phyloP scores from a whole-genome alignment of 2,113 vertebrate genomes.

The Lucifuga dentata region DNA sequence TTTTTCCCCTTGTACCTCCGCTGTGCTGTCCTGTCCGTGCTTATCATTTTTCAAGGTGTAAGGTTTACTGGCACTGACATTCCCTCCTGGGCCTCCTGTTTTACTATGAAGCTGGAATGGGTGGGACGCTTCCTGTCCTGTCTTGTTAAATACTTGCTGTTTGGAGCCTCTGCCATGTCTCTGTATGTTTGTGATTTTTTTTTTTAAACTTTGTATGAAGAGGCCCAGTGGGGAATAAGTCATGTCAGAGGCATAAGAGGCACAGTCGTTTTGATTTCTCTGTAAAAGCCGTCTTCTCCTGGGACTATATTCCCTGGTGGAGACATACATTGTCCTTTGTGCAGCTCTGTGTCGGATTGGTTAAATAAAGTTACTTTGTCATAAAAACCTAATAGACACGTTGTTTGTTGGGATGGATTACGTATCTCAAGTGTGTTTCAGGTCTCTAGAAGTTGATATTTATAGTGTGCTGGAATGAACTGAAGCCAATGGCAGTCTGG shows the following conservation, averaged over 20 bases:
- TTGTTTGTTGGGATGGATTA: too few relatives aligned
- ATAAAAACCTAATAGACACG: too few relatives aligned
- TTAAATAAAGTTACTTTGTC: too few relatives aligned
- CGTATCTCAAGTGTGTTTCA: too few relatives aligned
- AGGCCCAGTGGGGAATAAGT: background rate
- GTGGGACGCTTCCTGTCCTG: slow-evolving; percentile 37
- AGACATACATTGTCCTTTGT: too few relatives aligned
- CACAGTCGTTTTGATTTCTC: too few relatives aligned
- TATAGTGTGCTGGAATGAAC: too few relatives aligned
- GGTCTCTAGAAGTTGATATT: too few relatives aligned
- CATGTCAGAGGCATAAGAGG: background rate
- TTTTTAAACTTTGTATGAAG: background rate
- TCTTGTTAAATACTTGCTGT: slow-evolving; percentile 30
- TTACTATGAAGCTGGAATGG: slow-evolving; percentile 4
- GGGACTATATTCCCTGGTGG: too few relatives aligned
- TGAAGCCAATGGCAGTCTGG: too few relatives aligned
- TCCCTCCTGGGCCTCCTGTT: slow-evolving; percentile 39
- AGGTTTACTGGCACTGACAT: slow-evolving; percentile 44
- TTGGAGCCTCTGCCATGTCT: slow-evolving; percentile 1
- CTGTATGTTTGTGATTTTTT: background rate
- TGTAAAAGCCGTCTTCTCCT: too few relatives aligned
- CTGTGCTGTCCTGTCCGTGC: slow-evolving; percentile 46
- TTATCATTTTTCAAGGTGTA: slow-evolving; percentile 51
- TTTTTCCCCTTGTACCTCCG: slow-evolving; percentile 18
- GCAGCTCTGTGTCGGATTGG: too few relatives aligned